A percentile compares a stretch with the other conserved stretches of the same genome.
These are phyloP conservation scores for Bombus consobrinus DNA, from an alignment of 1,140 invertebrate species.

Conservation along the genomic window DNA sequence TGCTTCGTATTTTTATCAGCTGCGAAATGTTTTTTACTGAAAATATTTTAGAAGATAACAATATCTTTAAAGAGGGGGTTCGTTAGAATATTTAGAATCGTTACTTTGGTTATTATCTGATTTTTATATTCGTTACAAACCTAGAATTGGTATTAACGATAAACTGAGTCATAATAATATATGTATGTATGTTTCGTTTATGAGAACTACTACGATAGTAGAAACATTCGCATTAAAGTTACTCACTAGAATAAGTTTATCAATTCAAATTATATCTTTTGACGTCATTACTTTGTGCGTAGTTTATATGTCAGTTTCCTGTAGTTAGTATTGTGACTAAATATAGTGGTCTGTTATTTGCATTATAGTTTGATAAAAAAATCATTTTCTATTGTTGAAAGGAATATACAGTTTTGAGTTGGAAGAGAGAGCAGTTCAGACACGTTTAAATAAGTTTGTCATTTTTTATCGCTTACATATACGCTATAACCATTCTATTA, in stretches of 20 bases:
- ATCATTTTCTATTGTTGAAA: neutral
- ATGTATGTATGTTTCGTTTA: neutral
- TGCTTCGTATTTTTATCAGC: neutral
- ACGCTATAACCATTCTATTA: neutral
- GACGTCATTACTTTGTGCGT: slow-evolving; percentile 3
- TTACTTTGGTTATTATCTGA: neutral
- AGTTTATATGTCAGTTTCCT: slow-evolving; percentile 16
- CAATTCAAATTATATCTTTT: slow-evolving; percentile 11
- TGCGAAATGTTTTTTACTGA: neutral
- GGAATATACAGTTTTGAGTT: neutral
- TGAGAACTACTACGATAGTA: neutral
- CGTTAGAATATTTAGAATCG: neutral
- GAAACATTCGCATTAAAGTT: neutral
- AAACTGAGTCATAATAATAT: neutral
- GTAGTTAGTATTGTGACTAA: slow-evolving; percentile 2
- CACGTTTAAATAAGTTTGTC: neutral
- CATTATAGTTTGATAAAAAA: neutral
- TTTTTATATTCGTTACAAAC: neutral
- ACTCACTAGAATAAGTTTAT: neutral
- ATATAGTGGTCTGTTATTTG: neutral
- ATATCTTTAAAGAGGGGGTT: neutral
- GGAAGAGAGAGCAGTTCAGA: neutral
- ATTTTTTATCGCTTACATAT: neutral
- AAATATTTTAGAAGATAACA: neutral
- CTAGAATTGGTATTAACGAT: neutral